Percentiles rank a stretch among this genome's conserved stretches.
phyloP scores from a whole-genome alignment of 2,113 vertebrate genomes.

The Stegastes partitus region DNA sequence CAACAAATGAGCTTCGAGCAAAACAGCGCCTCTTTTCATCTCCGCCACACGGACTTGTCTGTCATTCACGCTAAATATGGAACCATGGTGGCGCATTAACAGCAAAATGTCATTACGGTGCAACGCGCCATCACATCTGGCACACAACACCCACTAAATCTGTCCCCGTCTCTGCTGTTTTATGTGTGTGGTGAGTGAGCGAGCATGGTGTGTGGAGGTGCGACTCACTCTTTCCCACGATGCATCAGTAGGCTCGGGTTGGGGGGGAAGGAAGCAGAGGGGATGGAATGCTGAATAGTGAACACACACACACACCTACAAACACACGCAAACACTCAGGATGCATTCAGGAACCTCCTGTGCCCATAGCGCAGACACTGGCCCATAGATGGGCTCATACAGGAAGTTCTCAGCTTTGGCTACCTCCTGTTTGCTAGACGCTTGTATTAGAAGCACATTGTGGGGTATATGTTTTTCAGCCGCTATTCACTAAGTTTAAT shows the following conservation, averaged over 20 bases:
- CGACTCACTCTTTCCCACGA: slow-evolving; percentile 83
- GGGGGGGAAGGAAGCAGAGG: slow-evolving; percentile 79
- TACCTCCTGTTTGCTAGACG: slow-evolving; percentile 84
- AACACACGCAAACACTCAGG: slow-evolving; percentile 21
- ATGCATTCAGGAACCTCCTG: slow-evolving; percentile 48
- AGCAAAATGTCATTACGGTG: slow-evolving; percentile 22
- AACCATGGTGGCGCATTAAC: slow-evolving; percentile 45
- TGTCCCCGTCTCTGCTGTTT: slow-evolving; percentile 47
- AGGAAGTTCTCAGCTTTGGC: slow-evolving; percentile 85
- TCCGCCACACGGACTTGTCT: slow-evolving; percentile 18
- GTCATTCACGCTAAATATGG: slow-evolving; percentile 58
- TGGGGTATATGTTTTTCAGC: slow-evolving; percentile 54
- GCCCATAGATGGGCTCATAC: slow-evolving; percentile 74
- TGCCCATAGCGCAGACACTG: slow-evolving; percentile 58
- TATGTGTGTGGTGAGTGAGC: slow-evolving; percentile 66
- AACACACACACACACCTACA: slow-evolving; percentile 35
- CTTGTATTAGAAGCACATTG: slow-evolving; percentile 69
- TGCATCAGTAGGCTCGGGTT: slow-evolving; percentile 61
- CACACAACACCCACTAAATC: slow-evolving; percentile 61
- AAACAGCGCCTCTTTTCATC: not conserved
- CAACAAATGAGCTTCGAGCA: not conserved
- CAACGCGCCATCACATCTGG: slow-evolving; percentile 58
- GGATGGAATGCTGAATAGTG: slow-evolving; percentile 63
- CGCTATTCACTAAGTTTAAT: slow-evolving; percentile 55
- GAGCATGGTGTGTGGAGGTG: slow-evolving; percentile 67